These are phyloP conservation scores for Anguilla pacifica DNA, from an alignment of 2,797 vertebrate species.

Conservation along the genomic window DNA sequence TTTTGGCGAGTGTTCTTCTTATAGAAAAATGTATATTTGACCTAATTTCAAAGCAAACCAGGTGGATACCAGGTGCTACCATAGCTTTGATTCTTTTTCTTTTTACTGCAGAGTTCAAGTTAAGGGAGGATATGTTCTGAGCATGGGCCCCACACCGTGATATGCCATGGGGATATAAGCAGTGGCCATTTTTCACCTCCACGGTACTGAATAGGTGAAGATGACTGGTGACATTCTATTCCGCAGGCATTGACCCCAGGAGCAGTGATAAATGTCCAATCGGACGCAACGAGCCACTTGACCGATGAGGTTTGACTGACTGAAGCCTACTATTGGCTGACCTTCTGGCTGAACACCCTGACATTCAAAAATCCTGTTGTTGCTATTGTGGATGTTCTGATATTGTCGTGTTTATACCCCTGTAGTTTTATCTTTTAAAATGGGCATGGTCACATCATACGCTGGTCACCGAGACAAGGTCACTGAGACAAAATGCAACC, in stretches of 20 bases:
- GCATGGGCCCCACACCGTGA: background rate
- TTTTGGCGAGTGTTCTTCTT: background rate
- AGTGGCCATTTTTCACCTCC: constrained; percentile 11
- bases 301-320: constrained; percentile 1
- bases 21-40: background rate
- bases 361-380: background rate
- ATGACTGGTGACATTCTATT: constrained; percentile 13
- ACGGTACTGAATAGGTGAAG: background rate
- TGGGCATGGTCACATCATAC: background rate
- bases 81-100: background rate
- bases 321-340: constrained; percentile 11
- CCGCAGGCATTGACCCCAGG: background rate
- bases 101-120: background rate
- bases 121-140: background rate
- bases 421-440: background rate
- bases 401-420: background rate
- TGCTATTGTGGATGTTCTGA: background rate
- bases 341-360: background rate
- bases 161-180: background rate
- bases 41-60: background rate
- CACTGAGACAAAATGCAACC: background rate
- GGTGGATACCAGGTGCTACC: too few relatives aligned
- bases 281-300: background rate
- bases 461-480: background rate
- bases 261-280: constrained; percentile 23